A percentile compares a stretch with the other conserved stretches of the same genome.
These are phyloP conservation scores for Ellobium chinense DNA, from an alignment of 2,888 invertebrate genomes.

Conservation along the genomic window DNA sequence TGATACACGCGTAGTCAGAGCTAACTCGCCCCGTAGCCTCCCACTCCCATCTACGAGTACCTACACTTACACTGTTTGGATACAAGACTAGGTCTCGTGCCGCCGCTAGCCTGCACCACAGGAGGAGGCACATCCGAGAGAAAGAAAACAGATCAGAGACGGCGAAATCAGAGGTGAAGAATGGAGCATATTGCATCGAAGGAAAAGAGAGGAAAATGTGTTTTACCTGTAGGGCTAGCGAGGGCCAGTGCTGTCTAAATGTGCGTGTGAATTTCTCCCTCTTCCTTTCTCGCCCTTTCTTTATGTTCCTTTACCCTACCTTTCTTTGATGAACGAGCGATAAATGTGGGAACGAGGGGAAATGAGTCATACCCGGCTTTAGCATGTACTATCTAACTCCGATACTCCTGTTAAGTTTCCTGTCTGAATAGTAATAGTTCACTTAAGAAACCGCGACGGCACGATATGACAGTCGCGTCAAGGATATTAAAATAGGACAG, in stretches of 20 bases:
- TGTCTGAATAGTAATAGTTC: no score
- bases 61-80: neutral
- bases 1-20: neutral
- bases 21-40: neutral
- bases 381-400: neutral
- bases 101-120: neutral
- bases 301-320: neutral
- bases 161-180: neutral
- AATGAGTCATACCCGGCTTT: neutral
- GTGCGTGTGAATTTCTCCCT: neutral
- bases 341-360: no score
- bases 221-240: constrained; percentile 3
- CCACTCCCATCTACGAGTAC: neutral
- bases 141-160: neutral
- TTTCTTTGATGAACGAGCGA: no score
- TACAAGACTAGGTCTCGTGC: neutral
- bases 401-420: no score
- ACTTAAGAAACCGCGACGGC: no score
- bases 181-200: neutral
- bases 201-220: neutral
- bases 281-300: neutral
- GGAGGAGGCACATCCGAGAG: neutral
- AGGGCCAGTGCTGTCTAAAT: neutral
- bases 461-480: no score
- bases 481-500: no score